These are phyloP conservation scores for Rhadinocentrus ornatus DNA, from an alignment of 2,797 vertebrate species.

Conservation along the genomic window DNA sequence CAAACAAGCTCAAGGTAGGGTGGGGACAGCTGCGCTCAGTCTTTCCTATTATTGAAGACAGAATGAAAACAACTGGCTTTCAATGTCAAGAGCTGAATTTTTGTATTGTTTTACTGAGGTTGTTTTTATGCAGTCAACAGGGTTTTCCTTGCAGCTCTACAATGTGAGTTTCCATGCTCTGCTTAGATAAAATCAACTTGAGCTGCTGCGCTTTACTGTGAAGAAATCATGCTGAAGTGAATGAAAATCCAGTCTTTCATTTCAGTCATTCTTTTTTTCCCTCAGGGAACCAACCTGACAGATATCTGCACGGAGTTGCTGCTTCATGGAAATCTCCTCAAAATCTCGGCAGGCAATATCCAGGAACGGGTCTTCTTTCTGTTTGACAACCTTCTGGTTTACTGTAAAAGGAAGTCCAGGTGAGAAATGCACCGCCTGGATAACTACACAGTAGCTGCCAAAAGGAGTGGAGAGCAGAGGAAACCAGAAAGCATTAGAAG, in stretches of 20 bases:
- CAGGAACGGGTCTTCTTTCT: conserved; percentile 98
- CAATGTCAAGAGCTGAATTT: conserved; percentile 39
- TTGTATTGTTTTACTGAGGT: conserved; percentile 41
- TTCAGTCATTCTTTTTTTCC: conserved; percentile 19
- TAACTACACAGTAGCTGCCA: not conserved
- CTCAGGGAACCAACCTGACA: conserved; percentile 95
- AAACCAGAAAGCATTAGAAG: conserved; percentile 19
- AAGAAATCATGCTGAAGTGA: not conserved
- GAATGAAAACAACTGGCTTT: conserved; percentile 52
- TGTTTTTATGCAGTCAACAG: conserved; percentile 19
- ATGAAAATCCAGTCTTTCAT: not conserved
- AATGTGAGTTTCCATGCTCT: conserved; percentile 7
- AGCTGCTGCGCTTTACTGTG: not conserved
- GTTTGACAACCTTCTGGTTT: conserved; percentile 98
- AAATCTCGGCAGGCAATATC: conserved; percentile 98
- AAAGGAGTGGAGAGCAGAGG: not conserved
- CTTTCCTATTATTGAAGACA: conserved; percentile 39
- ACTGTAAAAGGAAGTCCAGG: conserved; percentile 99
- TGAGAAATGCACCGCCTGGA: conserved; percentile 57
- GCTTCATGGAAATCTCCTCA: conserved; percentile 93
- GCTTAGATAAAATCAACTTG: conserved; percentile 13
- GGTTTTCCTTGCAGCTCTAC: conserved; percentile 23
- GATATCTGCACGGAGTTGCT: conserved; percentile 97
- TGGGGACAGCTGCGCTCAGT: conserved; percentile 26
- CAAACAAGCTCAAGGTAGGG: conserved; percentile 6